These are phyloP conservation scores for Drosophila phalerata DNA, from an alignment of 2,888 invertebrate species.

Conservation along the genomic window DNA sequence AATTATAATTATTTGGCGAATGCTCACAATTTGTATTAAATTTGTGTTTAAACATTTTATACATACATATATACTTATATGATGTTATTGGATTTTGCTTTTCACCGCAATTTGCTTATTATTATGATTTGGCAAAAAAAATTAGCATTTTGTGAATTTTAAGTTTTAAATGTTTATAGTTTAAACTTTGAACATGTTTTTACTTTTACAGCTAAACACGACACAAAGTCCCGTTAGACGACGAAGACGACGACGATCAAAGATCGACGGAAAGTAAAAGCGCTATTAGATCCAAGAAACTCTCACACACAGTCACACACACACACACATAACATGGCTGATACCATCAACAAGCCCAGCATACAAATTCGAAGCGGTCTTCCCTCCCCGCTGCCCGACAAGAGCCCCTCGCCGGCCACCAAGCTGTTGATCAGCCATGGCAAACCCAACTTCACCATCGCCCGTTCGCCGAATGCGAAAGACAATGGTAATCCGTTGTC, in stretches of 20 bases:
- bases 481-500: conserved; percentile 72
- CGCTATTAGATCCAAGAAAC: conserved; percentile 37
- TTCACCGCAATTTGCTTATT: conserved; percentile 52
- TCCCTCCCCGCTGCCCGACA: conserved; percentile 76
- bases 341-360: conserved; percentile 82
- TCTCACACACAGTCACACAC: conserved; percentile 2
- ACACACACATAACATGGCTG: conserved; percentile 72
- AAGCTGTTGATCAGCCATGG: conserved; percentile 84
- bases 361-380: conserved; percentile 79
- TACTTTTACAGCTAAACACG: conserved; percentile 55
- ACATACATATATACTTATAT: conserved; percentile 19
- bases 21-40: conserved; percentile 21
- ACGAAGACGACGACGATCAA: conserved; percentile 27
- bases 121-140: conserved; percentile 53
- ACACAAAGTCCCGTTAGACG: conserved; percentile 60
- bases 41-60: conserved; percentile 13
- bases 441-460: conserved; percentile 85
- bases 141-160: conserved; percentile 43
- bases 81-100: conserved; percentile 18
- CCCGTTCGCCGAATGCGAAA: conserved; percentile 68
- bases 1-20: conserved; percentile 23
- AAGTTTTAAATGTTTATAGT: conserved; percentile 29
- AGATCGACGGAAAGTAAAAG: conserved; percentile 72
- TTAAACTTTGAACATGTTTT: conserved; percentile 30
- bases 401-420: conserved; percentile 82